phyloP scores from a whole-genome alignment of 2,113 vertebrate species.

The Macquaria australasica region DNA sequence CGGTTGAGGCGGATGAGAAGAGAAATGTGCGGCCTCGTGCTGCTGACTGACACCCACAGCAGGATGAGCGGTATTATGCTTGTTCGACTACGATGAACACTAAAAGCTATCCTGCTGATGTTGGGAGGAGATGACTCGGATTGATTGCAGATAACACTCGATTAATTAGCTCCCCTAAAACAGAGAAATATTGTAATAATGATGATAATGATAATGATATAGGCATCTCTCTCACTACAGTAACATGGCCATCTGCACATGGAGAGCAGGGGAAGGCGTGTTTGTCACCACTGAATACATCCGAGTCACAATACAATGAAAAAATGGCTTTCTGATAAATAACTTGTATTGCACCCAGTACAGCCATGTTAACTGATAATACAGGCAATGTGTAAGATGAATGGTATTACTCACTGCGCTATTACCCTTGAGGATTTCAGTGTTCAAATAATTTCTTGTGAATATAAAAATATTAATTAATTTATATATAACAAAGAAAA shows the following conservation, averaged over 20 bases:
- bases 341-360: neutral
- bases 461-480: too few species aligned
- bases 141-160: slow-evolving; percentile 64
- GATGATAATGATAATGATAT: too few species aligned
- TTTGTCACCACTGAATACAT: slow-evolving; percentile 15
- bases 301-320: neutral
- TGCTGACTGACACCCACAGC: slow-evolving; percentile 19
- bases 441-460: too few species aligned
- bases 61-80: slow-evolving; percentile 25
- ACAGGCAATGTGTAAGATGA: neutral
- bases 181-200: too few species aligned
- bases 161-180: too few species aligned
- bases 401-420: neutral
- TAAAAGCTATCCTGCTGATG: slow-evolving; percentile 52
- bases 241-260: slow-evolving; percentile 25
- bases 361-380: neutral
- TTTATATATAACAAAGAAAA: too few species aligned
- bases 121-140: slow-evolving; percentile 54
- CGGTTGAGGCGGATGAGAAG: neutral
- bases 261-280: neutral
- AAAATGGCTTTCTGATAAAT: neutral
- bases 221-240: too few species aligned
- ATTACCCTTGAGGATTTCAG: neutral
- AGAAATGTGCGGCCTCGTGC: neutral
- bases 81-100: slow-evolving; percentile 34